These are phyloP conservation scores for Torymus auratus DNA, from an alignment of 2,888 invertebrate genomes.

Conservation along the genomic window DNA sequence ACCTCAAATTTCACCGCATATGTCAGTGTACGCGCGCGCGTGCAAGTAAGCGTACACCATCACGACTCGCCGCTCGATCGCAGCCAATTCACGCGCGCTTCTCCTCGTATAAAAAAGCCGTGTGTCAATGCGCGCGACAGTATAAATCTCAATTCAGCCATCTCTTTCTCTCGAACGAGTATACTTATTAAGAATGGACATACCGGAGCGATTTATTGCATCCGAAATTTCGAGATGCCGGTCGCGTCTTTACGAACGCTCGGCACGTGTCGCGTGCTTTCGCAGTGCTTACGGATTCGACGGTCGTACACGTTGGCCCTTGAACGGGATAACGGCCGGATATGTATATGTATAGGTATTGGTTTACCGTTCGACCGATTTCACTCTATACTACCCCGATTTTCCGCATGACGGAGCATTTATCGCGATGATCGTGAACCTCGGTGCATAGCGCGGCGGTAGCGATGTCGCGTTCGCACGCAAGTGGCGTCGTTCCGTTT, in stretches of 20 bases:
- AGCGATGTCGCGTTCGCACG: neutral
- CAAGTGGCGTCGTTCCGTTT: slow-evolving; percentile 25
- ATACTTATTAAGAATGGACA: neutral
- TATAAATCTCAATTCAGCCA: slow-evolving; percentile 32
- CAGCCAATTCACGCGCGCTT: neutral
- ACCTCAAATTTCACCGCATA: neutral
- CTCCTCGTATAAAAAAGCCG: neutral
- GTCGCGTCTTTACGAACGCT: slow-evolving; percentile 20
- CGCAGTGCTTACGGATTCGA: no score
- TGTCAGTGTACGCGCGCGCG: neutral
- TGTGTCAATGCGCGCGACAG: neutral
- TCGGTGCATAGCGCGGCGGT: neutral
- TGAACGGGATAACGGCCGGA: slow-evolving; percentile 47
- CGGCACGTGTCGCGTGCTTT: neutral
- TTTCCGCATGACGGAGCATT: slow-evolving; percentile 38
- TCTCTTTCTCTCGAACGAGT: neutral
- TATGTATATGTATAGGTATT: neutral
- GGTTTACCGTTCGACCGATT: slow-evolving; percentile 38
- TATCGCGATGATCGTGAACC: slow-evolving; percentile 11
- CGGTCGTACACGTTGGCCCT: no score
- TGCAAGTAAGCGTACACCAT: no score
- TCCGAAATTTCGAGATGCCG: slow-evolving; percentile 1
- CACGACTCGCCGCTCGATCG: no score
- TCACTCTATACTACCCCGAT: slow-evolving; percentile 4
- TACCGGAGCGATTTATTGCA: neutral